Base-by-base conservation (phyloP, 2,888 invertebrate species). In the Drosophila mulleri region DNA sequence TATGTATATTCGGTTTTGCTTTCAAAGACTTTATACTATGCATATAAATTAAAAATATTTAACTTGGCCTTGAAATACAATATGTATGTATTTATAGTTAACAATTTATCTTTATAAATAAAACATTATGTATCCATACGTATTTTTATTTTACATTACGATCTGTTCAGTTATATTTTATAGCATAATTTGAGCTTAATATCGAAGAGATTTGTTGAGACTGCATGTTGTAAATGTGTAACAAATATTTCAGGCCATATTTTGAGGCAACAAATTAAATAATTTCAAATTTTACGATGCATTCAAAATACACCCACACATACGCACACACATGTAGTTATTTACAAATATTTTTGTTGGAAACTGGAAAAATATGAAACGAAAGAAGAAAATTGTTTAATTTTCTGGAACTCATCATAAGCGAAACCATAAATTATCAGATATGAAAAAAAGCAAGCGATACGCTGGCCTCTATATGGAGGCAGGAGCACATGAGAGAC, bases 321-420 rank as follows among this genome's bases (percentile, higher is more conserved):
- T 37, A 4, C 37, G 39, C 20, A 61, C 26, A 35, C 23, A 35
- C 23, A 35, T n/a, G 42, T 42, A 35, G 63, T 41, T 82, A 85
- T 80, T 56, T 72, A 68, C 66, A 74, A 54, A 67, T 56, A 54
- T 56, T 53, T 12, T 63, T 72, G 70, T 66, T 64, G 41, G 62
- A 80, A 79, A 74, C 64, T 47, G 79, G 42, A 72, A 58, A 63
- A 72, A 73, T 50, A 50, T 50, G 48, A 50, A 50, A 50, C 48
- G 48, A 63, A 32, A 32, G 68, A 73, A 59, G 77, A 90, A 89
- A 85, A 88, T 85, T 86, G 86, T 90, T 89, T 76, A 84, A 85
- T 91, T 91, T 91, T 91, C 91, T 91, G 91, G 91, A 92, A 90
- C 89, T 91, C 91, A 77, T 91, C 92, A 92, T 89, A 87, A 81